Evolutionary conservation across 2,888 invertebrate genomes (phyloP).

Genomic region (Trichogramma evanescens): DNA sequence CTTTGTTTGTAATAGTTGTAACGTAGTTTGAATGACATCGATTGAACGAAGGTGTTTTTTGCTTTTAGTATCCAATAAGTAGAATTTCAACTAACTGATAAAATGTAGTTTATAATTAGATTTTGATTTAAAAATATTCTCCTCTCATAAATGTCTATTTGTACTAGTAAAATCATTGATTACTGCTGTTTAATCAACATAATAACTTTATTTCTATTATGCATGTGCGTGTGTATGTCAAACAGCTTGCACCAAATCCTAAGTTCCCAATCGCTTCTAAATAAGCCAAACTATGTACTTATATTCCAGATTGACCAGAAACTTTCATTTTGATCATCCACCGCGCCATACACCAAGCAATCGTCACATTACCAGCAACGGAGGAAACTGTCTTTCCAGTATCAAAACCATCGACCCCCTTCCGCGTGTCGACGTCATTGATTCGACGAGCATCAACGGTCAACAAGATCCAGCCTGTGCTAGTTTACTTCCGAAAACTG

Average conservation of each 20-base stretch:
- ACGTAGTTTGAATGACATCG: too few species aligned
- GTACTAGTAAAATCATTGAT: too few species aligned
- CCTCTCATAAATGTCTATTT: too few species aligned
- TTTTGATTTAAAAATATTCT: too few species aligned
- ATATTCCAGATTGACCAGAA: slow-evolving; percentile 13
- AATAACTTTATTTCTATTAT: too few species aligned
- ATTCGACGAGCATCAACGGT: slow-evolving; percentile 32
- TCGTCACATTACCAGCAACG: slow-evolving; percentile 25
- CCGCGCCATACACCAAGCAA: slow-evolving; percentile 28
- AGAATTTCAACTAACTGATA: too few species aligned
- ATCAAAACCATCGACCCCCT: slow-evolving; percentile 40
- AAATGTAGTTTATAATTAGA: too few species aligned
- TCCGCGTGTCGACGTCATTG: slow-evolving; percentile 40
- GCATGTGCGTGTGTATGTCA: not conserved
- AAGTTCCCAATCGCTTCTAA: slow-evolving; percentile 27
- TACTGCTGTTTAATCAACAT: too few species aligned
- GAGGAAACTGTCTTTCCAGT: not conserved
- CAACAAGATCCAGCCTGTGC: slow-evolving; percentile 40
- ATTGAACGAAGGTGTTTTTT: too few species aligned
- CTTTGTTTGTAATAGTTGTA: not conserved
- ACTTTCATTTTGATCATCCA: slow-evolving; percentile 15
- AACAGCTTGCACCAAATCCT: slow-evolving; percentile 4
- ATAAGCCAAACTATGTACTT: slow-evolving; percentile 26
- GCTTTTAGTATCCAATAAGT: too few species aligned
- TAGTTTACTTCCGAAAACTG: slow-evolving; percentile 40